phyloP scores from a whole-genome alignment of 2,797 vertebrate species.

The Poecilia gillii region DNA sequence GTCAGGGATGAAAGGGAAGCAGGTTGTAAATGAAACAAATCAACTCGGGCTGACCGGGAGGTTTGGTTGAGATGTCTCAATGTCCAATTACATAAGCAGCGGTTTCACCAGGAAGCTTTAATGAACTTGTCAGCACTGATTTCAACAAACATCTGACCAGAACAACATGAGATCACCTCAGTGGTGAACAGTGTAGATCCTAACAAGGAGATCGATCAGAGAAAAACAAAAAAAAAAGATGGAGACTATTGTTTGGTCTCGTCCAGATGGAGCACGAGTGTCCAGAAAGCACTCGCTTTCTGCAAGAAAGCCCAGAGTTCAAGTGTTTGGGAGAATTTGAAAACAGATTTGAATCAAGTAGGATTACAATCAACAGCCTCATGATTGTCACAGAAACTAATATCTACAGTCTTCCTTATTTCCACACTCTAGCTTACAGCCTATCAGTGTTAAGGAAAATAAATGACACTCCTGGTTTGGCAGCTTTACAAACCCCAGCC shows the following conservation, averaged over 20 bases:
- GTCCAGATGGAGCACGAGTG: background rate
- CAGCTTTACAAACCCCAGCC: background rate
- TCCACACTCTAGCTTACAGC: background rate
- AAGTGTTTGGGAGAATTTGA: background rate
- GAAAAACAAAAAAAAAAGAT: conserved; percentile 5
- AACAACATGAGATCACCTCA: conserved; percentile 58
- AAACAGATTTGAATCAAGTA: background rate
- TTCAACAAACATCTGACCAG: conserved; percentile 79
- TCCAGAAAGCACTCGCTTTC: too few species aligned
- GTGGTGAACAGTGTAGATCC: conserved; percentile 16
- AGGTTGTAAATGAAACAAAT: conserved; percentile 71
- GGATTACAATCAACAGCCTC: background rate
- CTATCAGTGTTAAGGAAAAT: background rate
- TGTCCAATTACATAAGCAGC: conserved; percentile 89
- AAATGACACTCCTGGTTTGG: background rate
- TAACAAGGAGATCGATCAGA: conserved; percentile 19
- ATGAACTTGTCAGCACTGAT: conserved; percentile 91
- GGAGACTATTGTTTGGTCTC: background rate
- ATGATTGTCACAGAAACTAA: background rate
- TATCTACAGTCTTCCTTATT: background rate
- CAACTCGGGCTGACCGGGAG: conserved; percentile 76
- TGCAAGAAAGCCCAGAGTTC: background rate
- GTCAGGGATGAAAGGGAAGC: conserved; percentile 68
- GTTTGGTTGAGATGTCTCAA: conserved; percentile 85
- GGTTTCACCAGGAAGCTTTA: conserved; percentile 82